phyloP scores from a whole-genome alignment of 37 sponge, comb jelly and placozoan genomes.

The Ianthella basta region DNA sequence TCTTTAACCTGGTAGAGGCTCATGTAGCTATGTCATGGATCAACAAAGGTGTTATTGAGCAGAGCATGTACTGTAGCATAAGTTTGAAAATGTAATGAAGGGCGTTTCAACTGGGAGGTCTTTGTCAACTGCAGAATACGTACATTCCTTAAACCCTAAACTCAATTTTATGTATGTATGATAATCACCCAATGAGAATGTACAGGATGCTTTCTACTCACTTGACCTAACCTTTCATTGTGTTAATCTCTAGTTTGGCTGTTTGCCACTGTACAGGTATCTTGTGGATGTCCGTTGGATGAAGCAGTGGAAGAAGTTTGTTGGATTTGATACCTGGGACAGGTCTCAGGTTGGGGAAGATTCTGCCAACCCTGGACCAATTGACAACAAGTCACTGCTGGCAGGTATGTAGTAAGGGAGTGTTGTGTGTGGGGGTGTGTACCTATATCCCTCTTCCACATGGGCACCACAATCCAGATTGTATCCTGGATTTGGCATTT shows the following conservation, averaged over 20 bases:
- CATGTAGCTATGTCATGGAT: too few relatives aligned
- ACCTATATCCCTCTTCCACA: too few relatives aligned
- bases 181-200: too few relatives aligned
- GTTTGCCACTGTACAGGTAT: slow-evolving; percentile 40
- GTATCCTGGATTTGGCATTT: background rate
- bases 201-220: background rate
- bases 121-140: too few relatives aligned
- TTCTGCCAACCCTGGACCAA: slow-evolving; percentile 86
- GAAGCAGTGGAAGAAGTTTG: slow-evolving; percentile 95
- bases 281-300: slow-evolving; percentile 85
- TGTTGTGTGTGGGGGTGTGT: background rate
- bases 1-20: too few relatives aligned
- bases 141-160: too few relatives aligned
- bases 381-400: slow-evolving; percentile 83
- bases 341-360: slow-evolving; percentile 58
- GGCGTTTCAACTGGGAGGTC: too few relatives aligned
- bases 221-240: background rate
- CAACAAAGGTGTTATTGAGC: too few relatives aligned
- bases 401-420: too few relatives aligned
- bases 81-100: too few relatives aligned
- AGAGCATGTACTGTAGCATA: too few relatives aligned
- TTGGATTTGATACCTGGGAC: slow-evolving; percentile 91
- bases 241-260: background rate
- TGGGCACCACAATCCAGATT: background rate
- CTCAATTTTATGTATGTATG: too few relatives aligned